Conservation (phyloP, 2,797 vertebrate genomes). For the Sebastes cheni region DNA sequence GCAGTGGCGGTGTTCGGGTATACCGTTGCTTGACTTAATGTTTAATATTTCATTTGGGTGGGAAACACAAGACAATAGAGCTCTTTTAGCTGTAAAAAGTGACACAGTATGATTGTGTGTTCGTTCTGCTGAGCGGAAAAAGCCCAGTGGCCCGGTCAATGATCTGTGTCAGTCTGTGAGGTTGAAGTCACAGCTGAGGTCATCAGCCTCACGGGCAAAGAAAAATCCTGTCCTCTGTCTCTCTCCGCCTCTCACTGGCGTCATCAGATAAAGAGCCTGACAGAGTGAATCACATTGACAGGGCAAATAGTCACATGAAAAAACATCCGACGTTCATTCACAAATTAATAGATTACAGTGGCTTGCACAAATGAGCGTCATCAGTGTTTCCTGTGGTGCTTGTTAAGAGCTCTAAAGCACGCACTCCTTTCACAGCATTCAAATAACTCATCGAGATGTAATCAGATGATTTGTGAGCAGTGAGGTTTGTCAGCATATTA, state of each 20-base stretch:
- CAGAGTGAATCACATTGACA: conserved; percentile 11
- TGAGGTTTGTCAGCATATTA: background rate
- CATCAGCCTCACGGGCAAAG: conserved; percentile 56
- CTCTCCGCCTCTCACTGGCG: conserved; percentile 23
- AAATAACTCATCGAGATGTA: background rate
- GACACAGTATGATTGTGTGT: conserved; percentile 1
- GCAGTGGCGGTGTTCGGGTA: background rate
- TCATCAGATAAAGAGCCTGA: conserved; percentile 12
- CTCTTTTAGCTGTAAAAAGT: background rate
- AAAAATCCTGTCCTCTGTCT: conserved; percentile 37
- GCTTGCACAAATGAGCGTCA: background rate
- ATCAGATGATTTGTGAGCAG: background rate
- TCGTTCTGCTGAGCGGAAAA: conserved; percentile 33
- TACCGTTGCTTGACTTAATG: background rate
- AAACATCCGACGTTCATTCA: background rate
- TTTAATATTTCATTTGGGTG: background rate
- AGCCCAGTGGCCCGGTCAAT: conserved; percentile 22
- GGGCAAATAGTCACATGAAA: background rate
- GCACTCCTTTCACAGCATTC: background rate
- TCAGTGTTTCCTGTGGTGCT: background rate
- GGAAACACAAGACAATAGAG: conserved; percentile 1
- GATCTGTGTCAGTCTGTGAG: conserved; percentile 49
- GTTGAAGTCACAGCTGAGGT: conserved; percentile 63
- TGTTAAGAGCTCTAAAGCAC: background rate
- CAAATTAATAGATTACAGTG: background rate